Base-by-base conservation (phyloP, 2,888 invertebrate species). In the Cylloceria caligata region DNA sequence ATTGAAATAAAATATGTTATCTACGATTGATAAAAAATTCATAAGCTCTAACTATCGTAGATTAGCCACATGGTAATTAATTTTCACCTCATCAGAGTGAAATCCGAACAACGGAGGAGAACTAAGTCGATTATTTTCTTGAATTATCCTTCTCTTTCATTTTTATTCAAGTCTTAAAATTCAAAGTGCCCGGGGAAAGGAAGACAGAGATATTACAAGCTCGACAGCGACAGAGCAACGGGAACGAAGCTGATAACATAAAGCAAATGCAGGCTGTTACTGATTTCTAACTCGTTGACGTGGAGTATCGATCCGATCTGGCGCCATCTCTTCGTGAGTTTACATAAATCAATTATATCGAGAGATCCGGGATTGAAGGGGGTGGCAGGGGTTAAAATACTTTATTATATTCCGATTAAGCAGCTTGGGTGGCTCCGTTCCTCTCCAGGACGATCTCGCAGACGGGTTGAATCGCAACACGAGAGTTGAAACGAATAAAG, bases 281-380 rank as follows among this genome's bases (percentile, higher is more conserved):
- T 19, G 60, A 24, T 67, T 42, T 62, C 47, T 11, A 45, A 64
- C 30, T 60, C 72, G 19, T 19, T 19, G 34, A 47, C 57, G 42
- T 47, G 76, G 24, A 16, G 11, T 39, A 49, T 57, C 71, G 57
- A 79, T 79, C 60, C 45, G 42, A 65, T 71, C 73, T 30, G 55
- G 49, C 36, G 72, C 47, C 65, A 60, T 42, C 42, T 55, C 65
- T 80, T 45, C 86, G 82, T 86, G 85, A 85, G 60, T 65, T 86
- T 69, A 82, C 86, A 86, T 86, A 85, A 87, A 86, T 86, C 77
- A 84, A 83, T 85, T 72, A 55, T 80, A 80, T 57, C 69, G 62
- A 71, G 69, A 27, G 60, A 34, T 60, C 34, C 34, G 34, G 19
- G n/a, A 60, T 60, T 60, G 60, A 16, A 19, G 16, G 5, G 49